Evolutionary conservation across 2,113 vertebrate species (phyloP).

Genomic region (Phocoena phocoena): DNA sequence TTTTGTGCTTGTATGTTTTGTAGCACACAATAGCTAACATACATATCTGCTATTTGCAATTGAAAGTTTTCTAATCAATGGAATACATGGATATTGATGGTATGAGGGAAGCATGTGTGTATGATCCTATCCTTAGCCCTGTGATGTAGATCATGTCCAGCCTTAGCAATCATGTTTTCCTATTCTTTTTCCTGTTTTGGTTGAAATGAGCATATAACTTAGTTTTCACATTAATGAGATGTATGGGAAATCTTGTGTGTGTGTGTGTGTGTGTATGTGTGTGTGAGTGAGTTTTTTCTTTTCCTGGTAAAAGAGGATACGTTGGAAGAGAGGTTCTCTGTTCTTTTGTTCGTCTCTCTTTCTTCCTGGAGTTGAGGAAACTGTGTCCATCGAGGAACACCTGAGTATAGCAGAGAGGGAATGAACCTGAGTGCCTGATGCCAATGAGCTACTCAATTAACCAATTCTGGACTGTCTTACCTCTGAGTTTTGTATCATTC

Average conservation of each 20-base stretch:
- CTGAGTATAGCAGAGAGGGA: neutral
- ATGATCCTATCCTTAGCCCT: neutral
- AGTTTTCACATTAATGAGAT: neutral
- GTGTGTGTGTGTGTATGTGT: neutral
- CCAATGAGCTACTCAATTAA: neutral
- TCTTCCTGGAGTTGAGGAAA: neutral
- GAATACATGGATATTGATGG: neutral
- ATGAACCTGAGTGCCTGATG: neutral
- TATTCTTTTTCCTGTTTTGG: neutral
- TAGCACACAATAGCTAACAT: neutral
- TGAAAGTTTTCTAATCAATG: neutral
- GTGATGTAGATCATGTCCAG: neutral
- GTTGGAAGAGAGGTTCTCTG: neutral
- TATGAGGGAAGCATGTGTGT: neutral
- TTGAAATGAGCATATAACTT: neutral
- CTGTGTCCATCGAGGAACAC: neutral
- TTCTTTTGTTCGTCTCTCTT: neutral
- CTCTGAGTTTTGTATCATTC: neutral
- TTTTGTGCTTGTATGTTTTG: neutral
- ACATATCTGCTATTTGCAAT: neutral
- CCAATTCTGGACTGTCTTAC: neutral
- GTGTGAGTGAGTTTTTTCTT: neutral
- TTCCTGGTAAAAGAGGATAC: neutral
- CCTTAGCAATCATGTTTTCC: neutral
- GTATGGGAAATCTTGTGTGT: neutral